Conservation (phyloP, 2,888 invertebrate species). For the Athalia rosae region DNA sequence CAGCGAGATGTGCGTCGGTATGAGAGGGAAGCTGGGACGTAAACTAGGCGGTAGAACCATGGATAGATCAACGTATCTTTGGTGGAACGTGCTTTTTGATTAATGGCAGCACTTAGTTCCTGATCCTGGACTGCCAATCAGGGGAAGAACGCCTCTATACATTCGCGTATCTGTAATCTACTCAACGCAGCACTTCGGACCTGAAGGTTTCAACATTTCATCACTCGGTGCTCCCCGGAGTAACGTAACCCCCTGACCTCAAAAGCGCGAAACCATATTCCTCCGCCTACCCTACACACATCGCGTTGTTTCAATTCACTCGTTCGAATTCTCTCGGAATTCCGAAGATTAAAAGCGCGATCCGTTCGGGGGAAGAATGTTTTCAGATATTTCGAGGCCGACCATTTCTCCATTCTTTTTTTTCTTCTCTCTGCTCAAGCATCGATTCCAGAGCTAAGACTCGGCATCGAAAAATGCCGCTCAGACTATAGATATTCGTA, state of each 20-base stretch:
- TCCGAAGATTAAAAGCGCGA: too few relatives aligned
- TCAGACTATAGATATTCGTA: too few relatives aligned
- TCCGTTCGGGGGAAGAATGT: too few relatives aligned
- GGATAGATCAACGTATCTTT: too few relatives aligned
- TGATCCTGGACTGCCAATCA: constrained; percentile 43
- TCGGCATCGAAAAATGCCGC: too few relatives aligned
- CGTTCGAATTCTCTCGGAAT: background rate
- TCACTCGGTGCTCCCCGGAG: constrained; percentile 2
- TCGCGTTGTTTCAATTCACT: constrained; percentile 18
- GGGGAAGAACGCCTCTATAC: constrained; percentile 26
- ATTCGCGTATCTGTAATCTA: constrained; percentile 16
- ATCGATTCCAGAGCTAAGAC: too few relatives aligned
- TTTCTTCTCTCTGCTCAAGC: too few relatives aligned
- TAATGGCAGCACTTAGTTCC: constrained; percentile 43
- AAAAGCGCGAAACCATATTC: background rate
- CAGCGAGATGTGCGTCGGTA: background rate
- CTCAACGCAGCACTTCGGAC: constrained; percentile 13
- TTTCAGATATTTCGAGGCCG: too few relatives aligned
- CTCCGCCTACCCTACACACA: constrained; percentile 15
- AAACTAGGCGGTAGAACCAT: constrained; percentile 40
- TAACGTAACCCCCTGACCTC: background rate
- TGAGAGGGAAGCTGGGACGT: constrained; percentile 7
- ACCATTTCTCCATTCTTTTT: too few relatives aligned
- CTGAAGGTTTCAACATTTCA: background rate
- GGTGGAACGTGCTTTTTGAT: constrained; percentile 43